Base-by-base conservation (phyloP, 2,888 invertebrate genomes). In the Actias luna region DNA sequence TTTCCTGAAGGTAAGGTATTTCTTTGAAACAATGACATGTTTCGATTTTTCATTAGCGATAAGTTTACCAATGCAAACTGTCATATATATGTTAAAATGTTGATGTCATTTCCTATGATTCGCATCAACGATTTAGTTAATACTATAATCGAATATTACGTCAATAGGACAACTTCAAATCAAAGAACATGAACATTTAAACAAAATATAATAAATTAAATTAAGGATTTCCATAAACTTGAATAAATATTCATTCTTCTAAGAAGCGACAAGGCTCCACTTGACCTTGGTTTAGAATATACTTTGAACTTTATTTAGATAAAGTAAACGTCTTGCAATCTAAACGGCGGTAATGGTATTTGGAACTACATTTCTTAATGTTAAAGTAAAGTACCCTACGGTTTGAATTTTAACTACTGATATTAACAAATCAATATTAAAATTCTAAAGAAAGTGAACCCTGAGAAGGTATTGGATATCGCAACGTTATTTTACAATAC, bases 71-170 rank as follows among this genome's bases (percentile, higher is more conserved):
- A 70, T 65, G 68, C 65, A 64, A 67, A 69, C 65, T 71, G 71
- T 70, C 75, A 70, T 66, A 63, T 58, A 74, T 64, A 76, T 85
- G 85, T 75, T 81, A 87, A 88, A 74, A 79, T 66, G 73, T 73
- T 83, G 77, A 83, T 83, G 82, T 84, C 80, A 85, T 79, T 82
- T 85, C 81, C 80, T 80, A 78, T 67, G 73, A 72, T 74, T 67
- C 68, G 70, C 73, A 76, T 73, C 73, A 76, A 76, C 72, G 61
- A 61, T 58, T 58, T 5, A 50, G 57, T 62, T 39, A 22, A 57
- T 35, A 59, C 57, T 58, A 64, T 60, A 60, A 63, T 62, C 27
- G 62, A 58, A 42, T 42, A 59, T 67, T 65, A 66, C 64, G 61
- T 61, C 35, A 29, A 39, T 27, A 42, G 25, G 31, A 61, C 33